Base-by-base conservation (phyloP, 2,888 invertebrate species). In the Macrophya alboannulata region DNA sequence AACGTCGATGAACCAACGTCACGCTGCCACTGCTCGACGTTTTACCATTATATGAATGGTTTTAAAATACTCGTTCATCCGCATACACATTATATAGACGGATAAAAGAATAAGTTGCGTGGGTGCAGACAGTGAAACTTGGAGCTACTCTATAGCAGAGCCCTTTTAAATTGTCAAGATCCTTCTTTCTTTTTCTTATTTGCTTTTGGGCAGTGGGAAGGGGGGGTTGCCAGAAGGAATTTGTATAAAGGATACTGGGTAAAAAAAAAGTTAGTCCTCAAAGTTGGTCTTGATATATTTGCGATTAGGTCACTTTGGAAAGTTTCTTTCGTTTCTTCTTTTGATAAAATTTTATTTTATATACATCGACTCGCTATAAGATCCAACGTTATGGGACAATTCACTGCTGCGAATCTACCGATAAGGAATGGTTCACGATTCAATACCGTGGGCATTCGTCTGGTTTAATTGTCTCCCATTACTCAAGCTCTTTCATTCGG, bases 111-210 rank as follows among this genome's bases (percentile, higher is more conserved):
- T 21, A 74, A 74, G 48, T 21, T 45, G 45, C 37, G 51, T 77
- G 77, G 77, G 77, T 25, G 77, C 21, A 77, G 55, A 51, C 55
- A 51, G 51, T 37, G 9, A 45, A 77, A 77, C 37, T 77, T 55
- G 77, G 55, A 77, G 55, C 55, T 55, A 55, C 55, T 37, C 55
- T 51, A n/a, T n/a, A 25, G 8, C 74, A 55, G 77, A 37, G 51
- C 37, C 77, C n/a, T 51, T 77, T 51, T 37, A 40, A 79, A 76
- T 79, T 55, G 40, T 79, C 55, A 17, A 59, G 25, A 79, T 48
- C 48, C 40, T 76, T 48, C 17, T 37, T 55, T 79, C 40, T 77
- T 15, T 17, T 77, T 31, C 12, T 51, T 77, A 31, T 31, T 77
- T 17, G 8, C 6, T 79, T 79, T 48, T 6, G 15, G 4, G 45